A percentile compares a stretch with the other conserved stretches of the same genome.
Conservation (phyloP, 2,113 vertebrate genomes). For the Ailurus styani region DNA sequence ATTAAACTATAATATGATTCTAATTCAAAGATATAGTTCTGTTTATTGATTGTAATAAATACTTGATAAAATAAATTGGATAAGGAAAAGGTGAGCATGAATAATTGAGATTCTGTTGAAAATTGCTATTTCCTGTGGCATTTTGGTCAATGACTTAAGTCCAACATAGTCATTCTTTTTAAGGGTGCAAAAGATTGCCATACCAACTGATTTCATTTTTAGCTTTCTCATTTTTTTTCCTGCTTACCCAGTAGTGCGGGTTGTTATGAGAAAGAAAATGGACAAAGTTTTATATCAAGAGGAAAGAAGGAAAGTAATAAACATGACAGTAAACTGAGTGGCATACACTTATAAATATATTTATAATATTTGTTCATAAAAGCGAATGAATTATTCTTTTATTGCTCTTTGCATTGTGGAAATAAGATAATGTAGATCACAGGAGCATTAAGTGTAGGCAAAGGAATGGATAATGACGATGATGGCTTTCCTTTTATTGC, state of each 20-base stretch:
- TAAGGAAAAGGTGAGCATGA: background rate
- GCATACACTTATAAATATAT: background rate
- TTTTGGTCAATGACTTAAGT: constrained; percentile 14
- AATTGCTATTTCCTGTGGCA: background rate
- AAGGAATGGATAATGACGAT: background rate
- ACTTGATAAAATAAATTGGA: background rate
- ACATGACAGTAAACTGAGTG: background rate
- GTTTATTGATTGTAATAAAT: background rate
- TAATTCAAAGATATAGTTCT: background rate
- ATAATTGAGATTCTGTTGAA: constrained; percentile 11
- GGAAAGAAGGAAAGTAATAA: background rate
- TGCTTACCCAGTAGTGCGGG: background rate
- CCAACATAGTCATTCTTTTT: background rate
- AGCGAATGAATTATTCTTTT: background rate
- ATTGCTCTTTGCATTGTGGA: background rate
- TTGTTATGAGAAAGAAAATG: background rate
- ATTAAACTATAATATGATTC: background rate
- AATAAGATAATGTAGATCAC: background rate
- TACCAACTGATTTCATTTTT: background rate
- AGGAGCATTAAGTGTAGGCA: background rate
- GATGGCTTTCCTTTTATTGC: background rate
- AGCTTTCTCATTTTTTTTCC: background rate
- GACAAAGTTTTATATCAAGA: background rate
- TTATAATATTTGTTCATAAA: background rate
- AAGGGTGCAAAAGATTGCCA: background rate